A percentile compares a stretch with the other conserved stretches of the same genome.
These are phyloP conservation scores for Eulithis prunata DNA, from an alignment of 2,888 invertebrate species.

Conservation along the genomic window DNA sequence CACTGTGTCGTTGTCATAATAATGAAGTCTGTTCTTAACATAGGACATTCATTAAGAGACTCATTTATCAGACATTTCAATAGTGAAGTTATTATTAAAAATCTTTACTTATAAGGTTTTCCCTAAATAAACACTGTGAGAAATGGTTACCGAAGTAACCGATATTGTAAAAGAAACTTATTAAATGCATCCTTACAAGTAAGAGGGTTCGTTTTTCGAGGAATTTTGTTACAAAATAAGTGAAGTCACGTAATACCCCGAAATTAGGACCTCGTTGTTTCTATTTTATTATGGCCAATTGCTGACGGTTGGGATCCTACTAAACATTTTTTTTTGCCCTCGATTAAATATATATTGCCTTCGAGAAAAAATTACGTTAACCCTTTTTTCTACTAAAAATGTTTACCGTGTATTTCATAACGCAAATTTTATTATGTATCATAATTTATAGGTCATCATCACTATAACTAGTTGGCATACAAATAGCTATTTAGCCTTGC, in stretches of 20 bases:
- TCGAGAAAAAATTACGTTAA: too few relatives aligned
- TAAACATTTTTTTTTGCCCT: too few relatives aligned
- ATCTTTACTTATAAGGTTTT: not conserved
- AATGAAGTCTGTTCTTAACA: not conserved
- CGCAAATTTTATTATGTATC: too few relatives aligned
- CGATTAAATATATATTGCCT: too few relatives aligned
- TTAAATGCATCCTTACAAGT: constrained; percentile 62
- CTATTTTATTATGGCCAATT: too few relatives aligned
- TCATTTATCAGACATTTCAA: not conserved
- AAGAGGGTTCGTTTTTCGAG: constrained; percentile 47
- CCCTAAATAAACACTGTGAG: constrained; percentile 1
- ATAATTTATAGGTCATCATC: too few relatives aligned
- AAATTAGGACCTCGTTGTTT: too few relatives aligned
- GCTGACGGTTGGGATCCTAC: too few relatives aligned
- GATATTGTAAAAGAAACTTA: constrained; percentile 46
- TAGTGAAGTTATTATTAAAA: not conserved
- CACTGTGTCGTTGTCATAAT: not conserved
- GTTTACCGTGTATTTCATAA: too few relatives aligned
- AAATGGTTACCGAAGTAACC: constrained; percentile 38
- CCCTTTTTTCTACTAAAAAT: too few relatives aligned
- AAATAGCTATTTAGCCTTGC: not conserved
- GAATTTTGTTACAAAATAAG: constrained; percentile 34
- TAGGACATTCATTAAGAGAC: not conserved
- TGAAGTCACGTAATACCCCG: not conserved
- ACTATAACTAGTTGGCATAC: not conserved